Percentiles rank a stretch among this genome's conserved stretches.
These are phyloP conservation scores for Pterocles orientalis DNA, from an alignment of 2,113 vertebrate genomes.

Conservation along the genomic window DNA sequence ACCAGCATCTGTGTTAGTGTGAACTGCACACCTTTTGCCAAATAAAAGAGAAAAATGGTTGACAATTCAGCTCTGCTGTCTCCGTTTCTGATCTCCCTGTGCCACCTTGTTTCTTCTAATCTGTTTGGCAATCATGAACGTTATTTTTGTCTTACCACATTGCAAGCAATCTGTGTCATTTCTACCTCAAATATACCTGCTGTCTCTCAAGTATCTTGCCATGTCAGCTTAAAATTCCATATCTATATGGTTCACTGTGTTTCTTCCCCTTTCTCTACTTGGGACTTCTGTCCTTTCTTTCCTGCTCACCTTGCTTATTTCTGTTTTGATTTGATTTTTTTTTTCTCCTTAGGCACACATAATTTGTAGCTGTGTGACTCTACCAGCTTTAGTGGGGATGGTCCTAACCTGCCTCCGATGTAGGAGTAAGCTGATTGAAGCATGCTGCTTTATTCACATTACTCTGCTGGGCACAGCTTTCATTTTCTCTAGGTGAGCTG, in stretches of 20 bases:
- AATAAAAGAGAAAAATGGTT: neutral
- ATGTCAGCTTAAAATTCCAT: neutral
- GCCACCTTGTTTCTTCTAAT: neutral
- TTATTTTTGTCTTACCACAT: neutral
- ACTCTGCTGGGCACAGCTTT: neutral
- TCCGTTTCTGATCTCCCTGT: neutral
- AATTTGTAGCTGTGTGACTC: neutral
- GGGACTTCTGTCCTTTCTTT: neutral
- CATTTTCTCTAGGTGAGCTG: neutral
- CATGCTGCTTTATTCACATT: neutral
- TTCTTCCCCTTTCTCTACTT: neutral
- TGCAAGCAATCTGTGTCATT: neutral
- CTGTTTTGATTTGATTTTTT: neutral
- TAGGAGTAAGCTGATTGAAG: neutral
- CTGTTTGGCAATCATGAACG: neutral
- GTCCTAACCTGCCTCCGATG: neutral
- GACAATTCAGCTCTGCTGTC: neutral
- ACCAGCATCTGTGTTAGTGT: neutral
- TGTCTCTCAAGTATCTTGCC: neutral
- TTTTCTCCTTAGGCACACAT: neutral
- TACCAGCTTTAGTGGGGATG: neutral
- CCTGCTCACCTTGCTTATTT: neutral
- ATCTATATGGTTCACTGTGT: neutral
- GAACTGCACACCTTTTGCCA: neutral
- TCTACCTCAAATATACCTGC: neutral